Conservation (phyloP, 1,140 invertebrate species). For the Aleiodes sp. region DNA sequence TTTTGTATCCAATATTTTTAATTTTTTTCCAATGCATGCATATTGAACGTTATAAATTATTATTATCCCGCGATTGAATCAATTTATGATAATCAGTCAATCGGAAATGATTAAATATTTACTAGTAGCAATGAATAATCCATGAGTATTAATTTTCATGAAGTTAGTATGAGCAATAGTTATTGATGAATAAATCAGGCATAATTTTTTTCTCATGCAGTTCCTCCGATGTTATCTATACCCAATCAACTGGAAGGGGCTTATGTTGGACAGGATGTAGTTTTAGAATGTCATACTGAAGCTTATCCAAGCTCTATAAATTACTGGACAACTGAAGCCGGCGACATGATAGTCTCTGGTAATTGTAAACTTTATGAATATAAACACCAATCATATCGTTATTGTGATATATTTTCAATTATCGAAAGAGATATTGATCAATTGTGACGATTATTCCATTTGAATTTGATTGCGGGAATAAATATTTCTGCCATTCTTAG, state of each 20-base stretch:
- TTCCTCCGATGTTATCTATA: constrained; percentile 89
- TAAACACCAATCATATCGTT: not conserved
- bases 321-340: constrained; percentile 86
- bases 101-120: too few species aligned
- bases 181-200: too few species aligned
- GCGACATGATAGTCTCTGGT: constrained; percentile 90
- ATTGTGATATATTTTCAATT: not conserved
- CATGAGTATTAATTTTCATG: too few species aligned
- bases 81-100: too few species aligned
- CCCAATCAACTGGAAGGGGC: constrained; percentile 86
- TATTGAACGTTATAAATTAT: too few species aligned
- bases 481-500: not conserved
- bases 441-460: not conserved
- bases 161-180: too few species aligned
- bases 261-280: constrained; percentile 83
- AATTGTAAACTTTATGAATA: constrained; percentile 61
- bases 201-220: constrained; percentile 60
- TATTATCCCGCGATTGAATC: too few species aligned
- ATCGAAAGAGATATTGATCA: not conserved
- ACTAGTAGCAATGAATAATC: too few species aligned
- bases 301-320: constrained; percentile 89
- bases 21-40: too few species aligned
- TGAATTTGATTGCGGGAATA: not conserved
- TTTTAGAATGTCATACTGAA: constrained; percentile 86
- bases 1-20: not conserved